phyloP scores from a whole-genome alignment of 1,140 invertebrate species.

The Thaumetopoea pityocampa region DNA sequence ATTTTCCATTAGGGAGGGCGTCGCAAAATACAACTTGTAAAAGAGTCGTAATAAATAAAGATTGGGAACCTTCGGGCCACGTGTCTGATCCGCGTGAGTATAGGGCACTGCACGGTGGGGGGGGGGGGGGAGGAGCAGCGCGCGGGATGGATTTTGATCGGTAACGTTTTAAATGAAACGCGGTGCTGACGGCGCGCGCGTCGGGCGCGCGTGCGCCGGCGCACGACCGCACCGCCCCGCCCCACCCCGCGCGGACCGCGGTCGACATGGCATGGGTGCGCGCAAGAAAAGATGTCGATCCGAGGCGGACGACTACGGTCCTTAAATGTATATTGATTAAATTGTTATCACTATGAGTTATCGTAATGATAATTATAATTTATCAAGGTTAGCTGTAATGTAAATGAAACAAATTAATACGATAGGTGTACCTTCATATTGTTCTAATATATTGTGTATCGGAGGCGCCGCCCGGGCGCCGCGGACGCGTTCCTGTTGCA shows the following conservation, averaged over 20 bases:
- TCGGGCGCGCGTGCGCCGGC: not conserved
- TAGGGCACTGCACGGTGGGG: too few species aligned
- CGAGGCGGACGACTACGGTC: too few species aligned
- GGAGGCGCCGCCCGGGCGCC: conserved; percentile 8
- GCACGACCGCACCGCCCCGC: conserved; percentile 1
- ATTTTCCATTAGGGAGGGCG: too few species aligned
- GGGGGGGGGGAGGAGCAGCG: too few species aligned
- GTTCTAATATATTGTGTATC: conserved; percentile 23
- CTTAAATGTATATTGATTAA: conserved; percentile 16
- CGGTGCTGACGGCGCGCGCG: not conserved
- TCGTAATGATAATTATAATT: conserved; percentile 15
- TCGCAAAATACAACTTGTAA: too few species aligned
- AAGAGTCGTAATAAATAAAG: too few species aligned
- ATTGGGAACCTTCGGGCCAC: too few species aligned
- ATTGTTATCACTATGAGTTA: conserved; percentile 15
- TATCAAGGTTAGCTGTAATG: conserved; percentile 15
- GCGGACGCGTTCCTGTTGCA: too few species aligned
- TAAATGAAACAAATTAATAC: conserved; percentile 25
- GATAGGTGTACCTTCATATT: conserved; percentile 20
- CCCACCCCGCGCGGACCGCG: not conserved
- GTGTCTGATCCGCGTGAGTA: conserved; percentile 1
- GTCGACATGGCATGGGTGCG: too few species aligned
- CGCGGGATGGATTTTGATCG: conserved; percentile 16
- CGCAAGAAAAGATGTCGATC: too few species aligned
- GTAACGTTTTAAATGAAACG: conserved; percentile 13